Evolutionary conservation across 1,140 invertebrate genomes (phyloP).

Genomic region (Procambarus virginalis): DNA sequence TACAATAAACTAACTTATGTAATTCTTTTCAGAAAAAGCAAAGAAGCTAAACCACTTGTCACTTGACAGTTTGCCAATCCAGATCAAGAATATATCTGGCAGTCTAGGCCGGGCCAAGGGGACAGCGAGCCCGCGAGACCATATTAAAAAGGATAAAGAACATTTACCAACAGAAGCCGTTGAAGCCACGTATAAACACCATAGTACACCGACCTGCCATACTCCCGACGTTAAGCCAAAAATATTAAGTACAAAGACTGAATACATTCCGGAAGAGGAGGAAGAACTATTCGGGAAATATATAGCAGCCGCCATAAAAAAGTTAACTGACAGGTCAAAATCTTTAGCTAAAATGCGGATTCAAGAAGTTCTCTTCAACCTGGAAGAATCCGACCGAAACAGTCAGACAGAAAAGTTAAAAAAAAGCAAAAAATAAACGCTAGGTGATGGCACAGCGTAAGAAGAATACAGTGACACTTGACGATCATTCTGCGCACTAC

Average conservation of each 20-base stretch:
- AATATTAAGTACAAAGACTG: not conserved
- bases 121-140: not conserved
- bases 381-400: conserved; percentile 26
- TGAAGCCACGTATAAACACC: not conserved
- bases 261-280: conserved; percentile 15
- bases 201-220: not conserved
- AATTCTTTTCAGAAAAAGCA: not conserved
- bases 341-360: conserved; percentile 36
- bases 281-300: conserved; percentile 54
- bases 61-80: not conserved
- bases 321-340: conserved; percentile 31
- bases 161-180: not conserved
- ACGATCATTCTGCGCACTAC: too few species aligned
- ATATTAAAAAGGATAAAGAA: not conserved
- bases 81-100: not conserved
- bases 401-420: not conserved
- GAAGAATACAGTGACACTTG: too few species aligned
- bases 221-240: not conserved
- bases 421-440: not conserved
- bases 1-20: too few species aligned
- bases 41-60: not conserved
- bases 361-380: conserved; percentile 29
- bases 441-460: too few species aligned
- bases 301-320: conserved; percentile 44
- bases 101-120: not conserved